These are phyloP conservation scores for Dasypogon diadema DNA, from an alignment of 2,888 invertebrate species.

Conservation along the genomic window DNA sequence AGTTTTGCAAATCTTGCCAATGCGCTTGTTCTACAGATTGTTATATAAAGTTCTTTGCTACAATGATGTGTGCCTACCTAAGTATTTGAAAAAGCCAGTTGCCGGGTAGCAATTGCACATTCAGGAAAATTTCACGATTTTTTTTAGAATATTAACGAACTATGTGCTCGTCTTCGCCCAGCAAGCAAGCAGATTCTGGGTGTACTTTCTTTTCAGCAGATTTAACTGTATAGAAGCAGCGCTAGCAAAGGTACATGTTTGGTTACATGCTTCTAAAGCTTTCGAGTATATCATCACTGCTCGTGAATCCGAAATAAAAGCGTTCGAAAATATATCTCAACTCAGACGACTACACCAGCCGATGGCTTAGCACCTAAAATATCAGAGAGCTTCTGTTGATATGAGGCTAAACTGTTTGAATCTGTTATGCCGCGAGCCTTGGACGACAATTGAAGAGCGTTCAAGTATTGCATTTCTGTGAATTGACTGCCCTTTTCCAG, in stretches of 20 bases:
- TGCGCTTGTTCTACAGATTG: not conserved
- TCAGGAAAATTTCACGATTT: too few relatives aligned
- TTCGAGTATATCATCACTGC: not conserved
- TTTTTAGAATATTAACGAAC: too few relatives aligned
- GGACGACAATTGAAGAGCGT: slow-evolving; percentile 84
- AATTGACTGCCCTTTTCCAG: slow-evolving; percentile 90
- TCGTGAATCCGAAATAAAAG: not conserved
- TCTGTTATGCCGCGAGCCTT: slow-evolving; percentile 72
- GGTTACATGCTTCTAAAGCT: slow-evolving; percentile 3
- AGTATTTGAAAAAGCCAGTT: slow-evolving; percentile 8
- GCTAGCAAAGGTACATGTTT: not conserved
- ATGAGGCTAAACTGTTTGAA: slow-evolving; percentile 73
- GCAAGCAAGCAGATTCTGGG: too few relatives aligned
- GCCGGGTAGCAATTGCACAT: not conserved
- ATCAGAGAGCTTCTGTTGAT: slow-evolving; percentile 84
- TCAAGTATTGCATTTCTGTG: slow-evolving; percentile 88
- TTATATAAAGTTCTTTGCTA: too few relatives aligned
- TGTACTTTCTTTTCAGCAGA: too few relatives aligned
- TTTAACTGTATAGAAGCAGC: not conserved
- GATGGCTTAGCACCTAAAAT: slow-evolving; percentile 79
- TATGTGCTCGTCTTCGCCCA: too few relatives aligned
- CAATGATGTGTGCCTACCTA: too few relatives aligned
- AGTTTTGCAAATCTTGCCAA: not conserved
- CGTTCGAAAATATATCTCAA: slow-evolving; percentile 43
- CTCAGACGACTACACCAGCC: slow-evolving; percentile 82